Evolutionary conservation across 1,140 invertebrate genomes (phyloP).

Genomic region (Grapholita molesta): DNA sequence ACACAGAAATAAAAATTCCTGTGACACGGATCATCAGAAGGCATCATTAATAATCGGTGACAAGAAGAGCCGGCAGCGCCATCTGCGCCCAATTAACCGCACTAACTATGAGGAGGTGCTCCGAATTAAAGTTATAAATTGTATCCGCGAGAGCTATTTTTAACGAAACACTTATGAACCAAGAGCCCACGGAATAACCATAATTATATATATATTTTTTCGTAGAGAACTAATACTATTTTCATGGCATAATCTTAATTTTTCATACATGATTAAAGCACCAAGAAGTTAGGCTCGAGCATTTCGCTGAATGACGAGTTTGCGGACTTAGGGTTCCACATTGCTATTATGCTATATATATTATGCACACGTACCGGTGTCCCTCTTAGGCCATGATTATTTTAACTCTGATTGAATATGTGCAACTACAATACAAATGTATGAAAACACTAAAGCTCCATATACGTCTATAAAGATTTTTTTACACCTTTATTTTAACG

Average conservation of each 20-base stretch:
- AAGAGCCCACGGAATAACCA: not conserved
- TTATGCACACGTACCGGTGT: no score
- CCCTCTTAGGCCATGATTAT: no score
- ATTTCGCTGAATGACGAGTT: no score
- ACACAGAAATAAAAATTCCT: not conserved
- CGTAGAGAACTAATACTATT: no score
- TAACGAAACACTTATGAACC: not conserved
- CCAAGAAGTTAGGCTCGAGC: no score
- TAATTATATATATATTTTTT: no score
- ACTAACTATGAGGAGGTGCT: constrained; percentile 9
- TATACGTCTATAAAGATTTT: not conserved
- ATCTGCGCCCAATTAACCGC: constrained; percentile 9
- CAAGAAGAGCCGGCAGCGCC: not conserved
- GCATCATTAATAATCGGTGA: not conserved
- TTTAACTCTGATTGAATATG: no score
- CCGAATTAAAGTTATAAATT: constrained; percentile 14
- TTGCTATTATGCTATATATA: no score
- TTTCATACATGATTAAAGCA: no score
- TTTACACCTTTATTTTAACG: not conserved
- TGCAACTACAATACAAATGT: not conserved
- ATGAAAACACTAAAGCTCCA: not conserved
- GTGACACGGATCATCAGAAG: not conserved
- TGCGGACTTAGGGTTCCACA: no score
- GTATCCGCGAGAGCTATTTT: not conserved
- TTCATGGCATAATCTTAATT: no score